phyloP scores from a whole-genome alignment of 2,888 invertebrate species.

The Gasteruption jaculator region DNA sequence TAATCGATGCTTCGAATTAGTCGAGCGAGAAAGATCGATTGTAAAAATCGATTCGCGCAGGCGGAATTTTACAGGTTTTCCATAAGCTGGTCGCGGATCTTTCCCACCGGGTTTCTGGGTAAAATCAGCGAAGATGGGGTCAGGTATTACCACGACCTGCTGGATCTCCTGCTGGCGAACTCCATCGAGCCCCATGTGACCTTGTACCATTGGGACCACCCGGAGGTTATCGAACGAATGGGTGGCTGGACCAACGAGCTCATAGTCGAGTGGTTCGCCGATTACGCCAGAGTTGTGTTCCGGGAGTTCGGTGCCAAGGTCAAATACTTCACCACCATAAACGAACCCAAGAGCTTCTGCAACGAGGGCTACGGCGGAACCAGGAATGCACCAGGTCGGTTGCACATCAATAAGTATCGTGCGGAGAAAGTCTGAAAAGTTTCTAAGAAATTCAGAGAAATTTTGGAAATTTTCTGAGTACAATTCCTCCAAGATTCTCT shows the following conservation, averaged over 20 bases:
- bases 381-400: conserved; percentile 56
- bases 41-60: conserved; percentile 11
- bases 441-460: too few species aligned
- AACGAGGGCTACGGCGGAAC: conserved; percentile 55
- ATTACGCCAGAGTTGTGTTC: conserved; percentile 59
- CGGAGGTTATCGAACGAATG: conserved; percentile 57
- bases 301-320: conserved; percentile 54
- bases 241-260: conserved; percentile 65
- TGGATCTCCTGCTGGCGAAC: conserved; percentile 55
- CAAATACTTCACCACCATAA: conserved; percentile 65
- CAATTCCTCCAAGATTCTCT: too few species aligned
- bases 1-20: too few species aligned
- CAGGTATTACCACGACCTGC: conserved; percentile 60
- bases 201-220: conserved; percentile 67
- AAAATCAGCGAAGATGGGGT: conserved; percentile 58
- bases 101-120: conserved; percentile 60
- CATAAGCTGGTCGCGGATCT: conserved; percentile 65
- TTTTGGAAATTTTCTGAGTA: too few species aligned
- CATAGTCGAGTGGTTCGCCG: conserved; percentile 59
- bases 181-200: conserved; percentile 62
- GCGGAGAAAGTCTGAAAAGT: too few species aligned
- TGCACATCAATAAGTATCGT: too few species aligned
- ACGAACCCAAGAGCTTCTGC: conserved; percentile 59
- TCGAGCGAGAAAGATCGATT: not conserved
- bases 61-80: conserved; percentile 57